Percentiles rank a stretch among this genome's conserved stretches.
phyloP scores from a whole-genome alignment of 2,797 vertebrate species.

The Enteromius radiatus region DNA sequence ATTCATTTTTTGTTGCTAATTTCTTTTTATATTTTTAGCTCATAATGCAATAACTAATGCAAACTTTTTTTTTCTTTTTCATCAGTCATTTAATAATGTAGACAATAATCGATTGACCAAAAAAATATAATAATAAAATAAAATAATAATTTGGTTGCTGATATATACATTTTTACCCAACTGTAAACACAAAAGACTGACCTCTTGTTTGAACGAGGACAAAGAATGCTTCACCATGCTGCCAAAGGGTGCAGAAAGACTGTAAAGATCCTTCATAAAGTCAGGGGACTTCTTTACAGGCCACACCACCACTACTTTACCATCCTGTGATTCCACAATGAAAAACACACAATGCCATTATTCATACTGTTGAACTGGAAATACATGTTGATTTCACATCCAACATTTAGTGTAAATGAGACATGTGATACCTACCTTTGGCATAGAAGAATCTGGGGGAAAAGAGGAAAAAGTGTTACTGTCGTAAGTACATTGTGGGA shows the following conservation, averaged over 20 bases:
- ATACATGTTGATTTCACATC: not conserved
- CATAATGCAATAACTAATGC: not conserved
- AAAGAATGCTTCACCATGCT: slow-evolving; percentile 60
- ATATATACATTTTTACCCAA: not conserved
- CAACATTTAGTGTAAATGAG: not conserved
- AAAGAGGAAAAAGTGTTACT: slow-evolving; percentile 1
- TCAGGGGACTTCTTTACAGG: slow-evolving; percentile 53
- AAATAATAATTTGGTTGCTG: too few species aligned
- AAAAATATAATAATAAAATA: too few species aligned
- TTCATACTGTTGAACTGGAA: not conserved
- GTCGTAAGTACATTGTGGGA: not conserved
- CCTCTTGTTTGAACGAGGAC: slow-evolving; percentile 62
- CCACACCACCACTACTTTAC: slow-evolving; percentile 62
- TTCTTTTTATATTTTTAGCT: not conserved
- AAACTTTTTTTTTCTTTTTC: not conserved
- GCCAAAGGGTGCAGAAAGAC: slow-evolving; percentile 58
- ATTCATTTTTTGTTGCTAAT: too few species aligned
- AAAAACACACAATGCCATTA: not conserved
- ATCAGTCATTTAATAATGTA: too few species aligned
- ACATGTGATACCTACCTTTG: slow-evolving; percentile 50
- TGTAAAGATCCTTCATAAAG: slow-evolving; percentile 48
- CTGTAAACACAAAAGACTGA: slow-evolving; percentile 20
- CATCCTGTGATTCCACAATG: slow-evolving; percentile 30
- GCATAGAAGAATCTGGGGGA: slow-evolving; percentile 48
- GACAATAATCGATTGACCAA: too few species aligned